Evolutionary conservation across 2,113 vertebrate species (phyloP).

Genomic region (Shinisaurus crocodilurus): DNA sequence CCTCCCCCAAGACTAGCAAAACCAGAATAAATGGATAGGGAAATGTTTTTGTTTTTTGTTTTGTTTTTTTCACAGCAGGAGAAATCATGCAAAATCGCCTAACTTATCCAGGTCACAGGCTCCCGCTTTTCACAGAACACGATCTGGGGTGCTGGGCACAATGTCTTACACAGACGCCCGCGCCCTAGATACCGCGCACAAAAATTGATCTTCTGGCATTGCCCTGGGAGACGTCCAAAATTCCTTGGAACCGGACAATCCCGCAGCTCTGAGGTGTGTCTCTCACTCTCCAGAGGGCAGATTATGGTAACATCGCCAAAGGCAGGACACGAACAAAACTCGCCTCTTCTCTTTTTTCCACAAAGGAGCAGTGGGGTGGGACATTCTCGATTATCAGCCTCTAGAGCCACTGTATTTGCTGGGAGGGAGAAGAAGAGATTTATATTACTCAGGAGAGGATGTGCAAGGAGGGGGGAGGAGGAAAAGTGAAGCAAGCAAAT

Average conservation of each 20-base stretch:
- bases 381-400: not conserved
- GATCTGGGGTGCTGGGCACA: not conserved
- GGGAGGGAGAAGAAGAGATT: not conserved
- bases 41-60: no score
- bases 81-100: not conserved
- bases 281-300: not conserved
- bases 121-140: not conserved
- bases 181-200: not conserved
- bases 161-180: not conserved
- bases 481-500: not conserved
- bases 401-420: not conserved
- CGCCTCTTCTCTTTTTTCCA: not conserved
- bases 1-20: not conserved
- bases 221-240: rapidly evolving
- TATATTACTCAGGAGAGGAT: not conserved
- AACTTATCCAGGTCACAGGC: not conserved
- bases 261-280: not conserved
- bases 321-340: not conserved
- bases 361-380: constrained; percentile 10
- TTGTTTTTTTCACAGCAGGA: not conserved
- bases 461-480: not conserved
- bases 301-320: constrained; percentile 4
- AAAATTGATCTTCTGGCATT: not conserved
- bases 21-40: not conserved
- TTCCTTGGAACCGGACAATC: not conserved